phyloP scores from a whole-genome alignment of 2,113 vertebrate species.

The Todiramphus chloris region DNA sequence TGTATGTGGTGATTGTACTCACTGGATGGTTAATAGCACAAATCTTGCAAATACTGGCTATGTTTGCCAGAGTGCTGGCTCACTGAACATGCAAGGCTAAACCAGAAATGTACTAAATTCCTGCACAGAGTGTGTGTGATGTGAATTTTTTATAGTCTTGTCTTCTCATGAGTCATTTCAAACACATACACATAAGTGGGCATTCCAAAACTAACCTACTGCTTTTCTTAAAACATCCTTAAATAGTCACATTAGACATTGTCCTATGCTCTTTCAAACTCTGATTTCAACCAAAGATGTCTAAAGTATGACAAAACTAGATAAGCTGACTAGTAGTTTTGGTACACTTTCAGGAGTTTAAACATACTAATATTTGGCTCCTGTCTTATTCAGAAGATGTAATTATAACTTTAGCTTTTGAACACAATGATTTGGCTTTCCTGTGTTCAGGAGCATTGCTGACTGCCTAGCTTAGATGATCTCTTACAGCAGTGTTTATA shows the following conservation, averaged over 20 bases:
- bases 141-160: not conserved
- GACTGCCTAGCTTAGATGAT: not conserved
- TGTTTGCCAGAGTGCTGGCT: not conserved
- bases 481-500: not conserved
- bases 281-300: not conserved
- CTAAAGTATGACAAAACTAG: not conserved
- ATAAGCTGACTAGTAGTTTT: not conserved
- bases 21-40: not conserved
- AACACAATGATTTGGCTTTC: not conserved
- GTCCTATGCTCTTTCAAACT: not conserved
- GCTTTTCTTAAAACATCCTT: slow-evolving; percentile 25
- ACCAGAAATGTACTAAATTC: not conserved
- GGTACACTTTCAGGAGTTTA: not conserved
- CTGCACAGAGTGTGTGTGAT: not conserved
- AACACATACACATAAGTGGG: not conserved
- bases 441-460: not conserved
- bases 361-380: not conserved
- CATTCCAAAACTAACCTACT: slow-evolving; percentile 15
- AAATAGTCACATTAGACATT: slow-evolving; percentile 1
- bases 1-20: not conserved
- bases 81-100: not conserved
- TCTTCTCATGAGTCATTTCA: not conserved
- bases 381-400: not conserved
- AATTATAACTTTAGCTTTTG: not conserved
- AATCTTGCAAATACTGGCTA: not conserved